Evolutionary conservation across 2,113 vertebrate species (phyloP).

Genomic region (Oenanthe oenanthe): DNA sequence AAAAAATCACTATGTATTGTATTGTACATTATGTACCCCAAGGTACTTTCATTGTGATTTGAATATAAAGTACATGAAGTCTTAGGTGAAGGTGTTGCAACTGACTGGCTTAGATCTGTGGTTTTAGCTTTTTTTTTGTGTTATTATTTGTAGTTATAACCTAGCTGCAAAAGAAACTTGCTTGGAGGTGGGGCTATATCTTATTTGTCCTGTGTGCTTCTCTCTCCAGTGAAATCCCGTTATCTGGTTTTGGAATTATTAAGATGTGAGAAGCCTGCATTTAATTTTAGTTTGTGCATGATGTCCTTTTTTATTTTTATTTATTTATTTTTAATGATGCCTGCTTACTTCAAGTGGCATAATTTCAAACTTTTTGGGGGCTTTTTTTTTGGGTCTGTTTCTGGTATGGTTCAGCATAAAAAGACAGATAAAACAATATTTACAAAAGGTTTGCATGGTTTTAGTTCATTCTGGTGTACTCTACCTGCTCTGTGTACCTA

Average conservation of each 20-base stretch:
- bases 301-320: neutral
- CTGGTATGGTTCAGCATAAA: neutral
- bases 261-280: neutral
- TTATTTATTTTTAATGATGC: neutral
- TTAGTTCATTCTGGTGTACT: neutral
- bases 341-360: neutral
- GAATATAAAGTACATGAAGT: neutral
- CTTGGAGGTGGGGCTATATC: neutral
- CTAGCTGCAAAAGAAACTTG: neutral
- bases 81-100: neutral
- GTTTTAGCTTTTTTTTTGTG: neutral
- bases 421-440: neutral
- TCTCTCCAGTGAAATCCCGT: neutral
- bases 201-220: neutral
- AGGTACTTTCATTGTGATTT: slow-evolving; percentile 11
- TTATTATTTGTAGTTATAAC: neutral
- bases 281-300: neutral
- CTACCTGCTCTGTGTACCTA: neutral
- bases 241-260: neutral
- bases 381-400: neutral
- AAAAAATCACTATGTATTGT: neutral
- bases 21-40: neutral
- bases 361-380: neutral
- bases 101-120: neutral
- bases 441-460: neutral